Conservation (phyloP, 2,113 vertebrate genomes). For the Antigone vipio region DNA sequence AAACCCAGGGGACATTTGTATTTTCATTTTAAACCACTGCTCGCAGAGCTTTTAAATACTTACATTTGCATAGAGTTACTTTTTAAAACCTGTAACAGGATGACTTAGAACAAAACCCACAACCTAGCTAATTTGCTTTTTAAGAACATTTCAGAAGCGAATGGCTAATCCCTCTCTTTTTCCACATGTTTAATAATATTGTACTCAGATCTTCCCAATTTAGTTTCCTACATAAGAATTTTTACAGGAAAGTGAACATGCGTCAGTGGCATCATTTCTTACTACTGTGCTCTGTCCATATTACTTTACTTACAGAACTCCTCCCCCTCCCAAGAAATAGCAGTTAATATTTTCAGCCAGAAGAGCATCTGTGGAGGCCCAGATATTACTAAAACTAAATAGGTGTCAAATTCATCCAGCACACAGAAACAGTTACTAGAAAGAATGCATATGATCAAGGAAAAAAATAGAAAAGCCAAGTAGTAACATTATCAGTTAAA, state of each 20-base stretch:
- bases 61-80: not conserved
- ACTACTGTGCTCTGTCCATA: not conserved
- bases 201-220: not conserved
- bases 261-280: not conserved
- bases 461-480: not conserved
- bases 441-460: not conserved
- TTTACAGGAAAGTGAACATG: not conserved
- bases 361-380: not conserved
- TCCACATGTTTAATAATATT: not conserved
- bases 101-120: not conserved
- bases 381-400: not conserved
- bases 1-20: not conserved
- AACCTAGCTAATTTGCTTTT: not conserved
- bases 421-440: not conserved
- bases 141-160: not conserved
- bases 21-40: not conserved
- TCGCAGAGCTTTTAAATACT: not conserved
- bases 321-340: not conserved
- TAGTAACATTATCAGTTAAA: not conserved
- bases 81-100: not conserved
- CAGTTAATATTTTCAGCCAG: slow-evolving; percentile 4
- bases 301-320: not conserved
- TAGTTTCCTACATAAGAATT: not conserved
- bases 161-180: not conserved
- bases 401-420: not conserved